Base-by-base conservation (phyloP, 2,797 vertebrate genomes). In the Cottoperca gobio region DNA sequence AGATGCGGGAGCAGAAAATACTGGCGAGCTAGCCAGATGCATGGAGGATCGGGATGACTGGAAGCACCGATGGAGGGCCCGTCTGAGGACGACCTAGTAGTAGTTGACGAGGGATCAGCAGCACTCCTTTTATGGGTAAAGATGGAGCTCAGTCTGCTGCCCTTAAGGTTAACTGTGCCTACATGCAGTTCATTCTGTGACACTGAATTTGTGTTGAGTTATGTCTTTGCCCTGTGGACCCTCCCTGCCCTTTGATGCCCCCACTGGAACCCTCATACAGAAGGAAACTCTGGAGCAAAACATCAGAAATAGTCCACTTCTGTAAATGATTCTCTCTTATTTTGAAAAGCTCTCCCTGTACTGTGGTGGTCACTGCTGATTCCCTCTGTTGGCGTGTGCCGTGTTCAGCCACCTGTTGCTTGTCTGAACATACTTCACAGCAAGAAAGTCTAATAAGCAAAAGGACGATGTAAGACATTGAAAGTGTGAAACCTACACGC, bases 101-200 rank as follows among this genome's bases (percentile, higher is more conserved):
- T n/a, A n/a, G n/a, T 33, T 75, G 78, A 86, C 70, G 54, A 26
- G 40, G 33, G 24, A 84, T 81, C 72, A 80, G 73, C 63, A 70
- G 48, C 68, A 43, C 64, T 72, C 83, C 86, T 89, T 92, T 82
- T 90, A 90, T 71, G 87, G 79, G 39, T 79, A 81, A 54, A 81
- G 86, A 81, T 68, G 68, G 55, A 80, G 73, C 76, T 71, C 63
- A 9, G 67, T 53, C 37, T 75, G 11, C 19, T 40, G 82, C 52
- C 66, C 70, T 52, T 60, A 13, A 86, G 81, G 81, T 82, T 76
- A 78, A 53, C 24, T 0, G 24, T 69, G 74, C 57, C 67, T 55
- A 39, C 26, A 1, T 70, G 39, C 65, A 42, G 61, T 70, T 74
- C 28, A 53, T 33, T 70, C 73, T 68, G 46, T 59, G 33, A 73